These are phyloP conservation scores for Archivesica marissinica DNA, from an alignment of 1,140 invertebrate genomes.

Conservation along the genomic window DNA sequence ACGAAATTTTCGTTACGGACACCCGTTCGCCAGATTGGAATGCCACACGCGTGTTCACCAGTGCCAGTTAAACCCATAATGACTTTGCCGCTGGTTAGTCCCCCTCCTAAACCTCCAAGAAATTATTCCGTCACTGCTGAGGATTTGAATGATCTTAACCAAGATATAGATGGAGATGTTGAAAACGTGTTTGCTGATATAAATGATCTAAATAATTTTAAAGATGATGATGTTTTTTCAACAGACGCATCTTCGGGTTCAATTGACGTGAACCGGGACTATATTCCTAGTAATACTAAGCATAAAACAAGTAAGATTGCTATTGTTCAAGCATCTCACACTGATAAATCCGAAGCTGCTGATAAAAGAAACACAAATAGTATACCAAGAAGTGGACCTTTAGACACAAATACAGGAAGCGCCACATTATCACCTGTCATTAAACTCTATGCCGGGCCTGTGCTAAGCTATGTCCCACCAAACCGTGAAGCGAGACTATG, in stretches of 20 bases:
- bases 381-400: neutral
- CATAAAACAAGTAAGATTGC: neutral
- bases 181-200: conserved; percentile 8
- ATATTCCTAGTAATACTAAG: neutral
- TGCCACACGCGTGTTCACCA: conserved; percentile 12
- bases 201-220: conserved; percentile 15
- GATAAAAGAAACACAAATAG: neutral
- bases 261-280: neutral
- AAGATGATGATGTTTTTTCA: neutral
- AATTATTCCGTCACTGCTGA: conserved; percentile 36
- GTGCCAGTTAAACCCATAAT: conserved; percentile 32
- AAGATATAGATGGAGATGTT: conserved; percentile 16
- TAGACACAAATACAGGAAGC: neutral
- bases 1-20: conserved; percentile 49
- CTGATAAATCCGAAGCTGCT: neutral
- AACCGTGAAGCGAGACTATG: neutral
- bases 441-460: conserved; percentile 26
- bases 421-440: neutral
- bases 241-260: neutral
- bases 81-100: neutral
- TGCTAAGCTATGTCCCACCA: neutral
- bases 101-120: conserved; percentile 54
- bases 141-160: neutral
- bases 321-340: neutral
- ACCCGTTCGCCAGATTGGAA: conserved; percentile 33